Conservation (phyloP, 2,113 vertebrate genomes). For the Anoplopoma fimbria region DNA sequence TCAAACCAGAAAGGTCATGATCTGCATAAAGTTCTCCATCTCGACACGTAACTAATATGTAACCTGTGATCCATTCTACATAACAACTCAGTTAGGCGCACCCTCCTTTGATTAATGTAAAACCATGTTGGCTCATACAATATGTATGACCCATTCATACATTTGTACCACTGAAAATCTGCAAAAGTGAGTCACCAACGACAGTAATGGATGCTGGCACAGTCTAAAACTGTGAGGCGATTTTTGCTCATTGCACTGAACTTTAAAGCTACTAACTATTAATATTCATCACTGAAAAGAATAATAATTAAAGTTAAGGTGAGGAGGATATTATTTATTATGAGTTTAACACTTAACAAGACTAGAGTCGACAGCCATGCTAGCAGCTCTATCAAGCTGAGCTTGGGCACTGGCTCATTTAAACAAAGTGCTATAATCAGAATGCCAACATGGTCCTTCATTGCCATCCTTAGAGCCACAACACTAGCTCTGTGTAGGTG, state of each 20-base stretch:
- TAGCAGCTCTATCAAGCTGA: neutral
- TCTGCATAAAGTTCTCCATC: conserved; percentile 52
- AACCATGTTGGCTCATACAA: neutral
- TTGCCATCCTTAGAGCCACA: neutral
- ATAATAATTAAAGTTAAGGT: neutral
- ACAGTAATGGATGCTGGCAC: neutral
- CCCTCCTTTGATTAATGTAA: conserved; percentile 1
- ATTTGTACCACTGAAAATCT: conserved; percentile 8
- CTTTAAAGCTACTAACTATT: neutral
- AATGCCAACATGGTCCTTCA: neutral
- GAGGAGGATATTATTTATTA: neutral
- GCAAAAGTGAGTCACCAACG: neutral
- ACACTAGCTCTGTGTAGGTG: neutral
- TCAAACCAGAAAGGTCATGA: conserved; percentile 53
- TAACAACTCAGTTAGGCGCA: neutral
- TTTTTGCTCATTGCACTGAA: neutral
- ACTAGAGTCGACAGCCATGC: neutral
- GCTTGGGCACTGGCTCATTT: neutral
- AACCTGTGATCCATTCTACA: conserved; percentile 27
- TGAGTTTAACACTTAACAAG: neutral
- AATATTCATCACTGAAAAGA: neutral
- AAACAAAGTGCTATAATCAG: neutral
- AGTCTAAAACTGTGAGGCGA: neutral
- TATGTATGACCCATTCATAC: conserved; percentile 7
- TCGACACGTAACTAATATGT: conserved; percentile 1